Evolutionary conservation across 2,113 vertebrate species (phyloP).

Genomic region (Psilopsiagon aurifrons): DNA sequence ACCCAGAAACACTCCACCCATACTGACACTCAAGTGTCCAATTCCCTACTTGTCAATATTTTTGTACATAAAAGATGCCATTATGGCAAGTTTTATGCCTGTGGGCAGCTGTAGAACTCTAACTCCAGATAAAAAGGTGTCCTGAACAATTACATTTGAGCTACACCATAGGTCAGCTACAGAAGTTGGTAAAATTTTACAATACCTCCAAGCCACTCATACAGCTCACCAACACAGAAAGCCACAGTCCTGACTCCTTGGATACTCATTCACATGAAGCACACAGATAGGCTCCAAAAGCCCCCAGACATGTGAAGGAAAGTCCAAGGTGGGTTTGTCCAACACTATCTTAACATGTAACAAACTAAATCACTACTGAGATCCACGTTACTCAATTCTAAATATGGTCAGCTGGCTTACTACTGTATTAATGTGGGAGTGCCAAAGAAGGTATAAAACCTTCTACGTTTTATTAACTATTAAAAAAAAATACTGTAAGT

Average conservation of each 20-base stretch:
- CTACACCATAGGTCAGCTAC: not conserved
- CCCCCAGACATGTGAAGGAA: not conserved
- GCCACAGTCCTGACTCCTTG: not conserved
- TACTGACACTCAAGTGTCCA: not conserved
- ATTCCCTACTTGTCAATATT: not conserved
- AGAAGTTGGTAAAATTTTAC: not conserved
- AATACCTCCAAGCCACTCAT: not conserved
- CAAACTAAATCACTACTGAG: not conserved
- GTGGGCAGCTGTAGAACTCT: not conserved
- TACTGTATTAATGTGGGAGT: not conserved
- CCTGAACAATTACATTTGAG: not conserved
- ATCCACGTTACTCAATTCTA: not conserved
- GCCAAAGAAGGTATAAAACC: not conserved
- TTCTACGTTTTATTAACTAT: not conserved
- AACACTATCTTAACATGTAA: not conserved
- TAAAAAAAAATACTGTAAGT: not conserved
- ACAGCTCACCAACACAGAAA: not conserved
- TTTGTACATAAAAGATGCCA: not conserved
- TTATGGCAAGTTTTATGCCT: not conserved
- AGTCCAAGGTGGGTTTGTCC: not conserved
- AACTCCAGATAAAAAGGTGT: not conserved
- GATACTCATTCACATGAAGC: not conserved
- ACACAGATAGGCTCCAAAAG: not conserved
- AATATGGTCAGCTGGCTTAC: not conserved
- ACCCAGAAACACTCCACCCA: not conserved